Evolutionary conservation across 2,888 invertebrate genomes (phyloP), one percentile per base, ranked within the genome.

Genomic region (Amblyjoppa fuscipennis): DNA sequence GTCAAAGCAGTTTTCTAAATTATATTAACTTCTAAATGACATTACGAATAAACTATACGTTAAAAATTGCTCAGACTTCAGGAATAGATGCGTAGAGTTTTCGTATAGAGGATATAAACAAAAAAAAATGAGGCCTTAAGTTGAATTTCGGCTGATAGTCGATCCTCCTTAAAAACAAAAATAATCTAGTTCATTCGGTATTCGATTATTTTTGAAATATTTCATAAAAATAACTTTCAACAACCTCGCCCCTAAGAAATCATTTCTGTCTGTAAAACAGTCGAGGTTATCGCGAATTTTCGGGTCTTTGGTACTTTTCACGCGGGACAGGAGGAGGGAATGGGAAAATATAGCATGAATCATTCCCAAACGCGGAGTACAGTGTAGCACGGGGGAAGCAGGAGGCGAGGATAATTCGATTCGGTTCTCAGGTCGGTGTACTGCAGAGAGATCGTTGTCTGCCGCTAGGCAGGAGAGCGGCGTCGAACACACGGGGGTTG

Each of bases 371-470:
- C 64, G 20, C 49, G 51, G 28, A 64, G 64, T n/a, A 31, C 64
- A 34, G 64, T 16, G 6, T 16, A 6, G 64, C 31, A 28, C 25
- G 69, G 41, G 13, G 13, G 68, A 71, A 45, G 51, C 45, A 79
- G 85, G 87, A 84, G 87, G 88, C 69, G 53, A 70, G 69, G 77
- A 87, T 89, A 88, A 90, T 90, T 90, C 89, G 90, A 90, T 90
- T 89, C 87, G 89, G 84, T 85, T 77, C 83, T 75, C 79, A 66
- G 53, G 68, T 71, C 68, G 68, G 74, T 79, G 74, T 76, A 77
- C 77, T 53, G 61, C 64, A 77, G 53, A 83, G 87, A 80, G 49
- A 74, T 81, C 66, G 82, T 86, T 85, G 80, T 76, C 77, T 80
- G 77, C 81, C 85, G 78, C 78, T 68, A 77, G 61, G 70, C 80